phyloP scores from a whole-genome alignment of 2,797 vertebrate genomes.

The Chloroceryle inda region DNA sequence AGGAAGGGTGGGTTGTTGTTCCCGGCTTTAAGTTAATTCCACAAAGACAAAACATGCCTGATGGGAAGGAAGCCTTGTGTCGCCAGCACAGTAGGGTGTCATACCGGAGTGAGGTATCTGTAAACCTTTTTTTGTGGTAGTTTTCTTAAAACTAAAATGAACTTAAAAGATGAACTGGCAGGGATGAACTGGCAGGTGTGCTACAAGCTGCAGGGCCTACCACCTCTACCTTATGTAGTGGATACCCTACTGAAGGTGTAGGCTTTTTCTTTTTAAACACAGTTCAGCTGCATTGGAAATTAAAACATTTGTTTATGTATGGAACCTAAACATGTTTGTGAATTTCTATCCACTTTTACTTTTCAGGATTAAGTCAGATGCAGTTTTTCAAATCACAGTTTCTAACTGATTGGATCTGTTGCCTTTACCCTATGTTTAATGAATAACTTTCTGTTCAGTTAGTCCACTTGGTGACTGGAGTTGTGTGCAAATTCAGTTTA shows the following conservation, averaged over 20 bases:
- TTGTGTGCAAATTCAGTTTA: neutral
- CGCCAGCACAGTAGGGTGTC: neutral
- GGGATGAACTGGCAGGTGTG: neutral
- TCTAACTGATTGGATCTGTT: neutral
- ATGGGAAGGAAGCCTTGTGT: slow-evolving; percentile 8
- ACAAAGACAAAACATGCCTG: neutral
- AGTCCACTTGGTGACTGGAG: neutral
- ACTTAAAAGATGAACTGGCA: neutral
- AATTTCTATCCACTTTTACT: neutral
- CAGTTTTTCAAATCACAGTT: neutral
- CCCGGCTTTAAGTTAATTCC: slow-evolving; percentile 16
- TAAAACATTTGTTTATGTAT: neutral
- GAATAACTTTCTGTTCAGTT: neutral
- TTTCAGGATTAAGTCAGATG: neutral
- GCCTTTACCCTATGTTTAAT: neutral
- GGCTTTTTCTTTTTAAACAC: neutral
- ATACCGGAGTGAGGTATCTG: neutral
- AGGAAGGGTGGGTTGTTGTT: slow-evolving; percentile 31
- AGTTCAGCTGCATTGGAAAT: neutral
- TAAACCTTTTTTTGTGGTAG: neutral
- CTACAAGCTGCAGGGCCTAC: neutral
- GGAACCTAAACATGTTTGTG: neutral
- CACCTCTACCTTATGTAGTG: neutral
- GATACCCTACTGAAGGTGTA: neutral
- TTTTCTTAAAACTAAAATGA: neutral